Conservation (phyloP, 2,888 invertebrate genomes). For the Dolichomitus sp. region DNA sequence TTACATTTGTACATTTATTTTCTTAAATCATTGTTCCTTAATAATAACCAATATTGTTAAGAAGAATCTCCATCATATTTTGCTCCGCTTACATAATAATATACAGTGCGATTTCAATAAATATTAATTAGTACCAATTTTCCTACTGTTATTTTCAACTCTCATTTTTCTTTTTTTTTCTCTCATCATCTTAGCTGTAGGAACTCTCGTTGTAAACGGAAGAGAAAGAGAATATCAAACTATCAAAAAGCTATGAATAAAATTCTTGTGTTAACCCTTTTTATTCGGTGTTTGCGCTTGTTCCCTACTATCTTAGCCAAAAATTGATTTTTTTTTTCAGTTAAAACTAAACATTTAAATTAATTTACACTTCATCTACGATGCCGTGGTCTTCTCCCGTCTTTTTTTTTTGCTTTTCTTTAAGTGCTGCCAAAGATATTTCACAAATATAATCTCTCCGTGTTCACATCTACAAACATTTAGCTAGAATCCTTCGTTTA, state of each 20-base stretch:
- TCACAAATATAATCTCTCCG: constrained; percentile 23
- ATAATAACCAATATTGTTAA: constrained; percentile 61
- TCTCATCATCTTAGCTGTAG: constrained; percentile 62
- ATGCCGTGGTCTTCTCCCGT: constrained; percentile 19
- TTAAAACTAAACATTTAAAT: constrained; percentile 48
- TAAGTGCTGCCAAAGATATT: constrained; percentile 10
- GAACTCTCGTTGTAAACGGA: constrained; percentile 73
- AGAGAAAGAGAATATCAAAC: constrained; percentile 51
- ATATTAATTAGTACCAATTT: constrained; percentile 75
- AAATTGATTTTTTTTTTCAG: constrained; percentile 4
- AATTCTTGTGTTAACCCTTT: constrained; percentile 33
- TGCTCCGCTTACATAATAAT: constrained; percentile 66
- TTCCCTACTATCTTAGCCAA: constrained; percentile 9
- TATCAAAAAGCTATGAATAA: constrained; percentile 24
- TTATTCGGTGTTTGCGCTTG: constrained; percentile 1
- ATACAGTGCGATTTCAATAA: constrained; percentile 73
- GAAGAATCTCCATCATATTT: constrained; percentile 57
- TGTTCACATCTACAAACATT: constrained; percentile 4
- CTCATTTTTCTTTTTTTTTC: constrained; percentile 6
- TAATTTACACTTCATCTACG: constrained; percentile 40
- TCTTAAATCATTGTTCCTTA: constrained; percentile 67
- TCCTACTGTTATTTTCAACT: constrained; percentile 44
- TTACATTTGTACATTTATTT: constrained; percentile 80
- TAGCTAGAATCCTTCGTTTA: constrained; percentile 6
- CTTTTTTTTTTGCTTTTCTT: constrained; percentile 8